Percentiles rank a stretch among this genome's conserved stretches.
Evolutionary conservation across 2,113 vertebrate genomes (phyloP).

Genomic region (Sula dactylatra): DNA sequence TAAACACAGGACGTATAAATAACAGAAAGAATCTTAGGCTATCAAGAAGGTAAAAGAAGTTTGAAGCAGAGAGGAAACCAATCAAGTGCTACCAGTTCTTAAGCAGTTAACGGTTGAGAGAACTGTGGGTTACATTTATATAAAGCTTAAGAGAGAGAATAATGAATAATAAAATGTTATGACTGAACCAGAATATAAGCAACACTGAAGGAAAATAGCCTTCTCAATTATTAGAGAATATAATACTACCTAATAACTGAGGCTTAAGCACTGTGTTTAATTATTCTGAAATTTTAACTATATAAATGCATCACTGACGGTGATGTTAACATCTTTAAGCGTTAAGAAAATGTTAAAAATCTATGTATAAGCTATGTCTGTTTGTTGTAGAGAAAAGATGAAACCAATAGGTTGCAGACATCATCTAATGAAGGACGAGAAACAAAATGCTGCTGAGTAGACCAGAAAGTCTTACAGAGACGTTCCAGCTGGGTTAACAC

Average conservation of each 20-base stretch:
- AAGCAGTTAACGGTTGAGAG: not conserved
- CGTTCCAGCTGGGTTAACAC: not conserved
- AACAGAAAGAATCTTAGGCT: not conserved
- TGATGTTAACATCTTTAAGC: not conserved
- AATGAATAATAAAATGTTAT: not conserved
- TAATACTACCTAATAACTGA: not conserved
- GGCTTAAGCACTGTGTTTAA: not conserved
- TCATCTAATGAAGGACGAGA: not conserved
- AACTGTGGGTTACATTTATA: not conserved
- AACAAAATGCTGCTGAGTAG: not conserved
- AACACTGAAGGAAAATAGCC: not conserved
- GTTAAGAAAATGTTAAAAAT: not conserved
- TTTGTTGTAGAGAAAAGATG: not conserved
- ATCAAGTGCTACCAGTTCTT: not conserved
- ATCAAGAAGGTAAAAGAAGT: not conserved
- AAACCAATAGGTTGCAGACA: not conserved
- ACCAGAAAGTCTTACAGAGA: not conserved
- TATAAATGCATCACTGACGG: not conserved
- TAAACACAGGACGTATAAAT: not conserved
- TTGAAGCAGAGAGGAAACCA: not conserved
- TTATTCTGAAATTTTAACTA: not conserved
- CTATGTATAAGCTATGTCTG: not conserved
- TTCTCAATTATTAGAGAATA: not conserved
- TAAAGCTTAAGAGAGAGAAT: not conserved
- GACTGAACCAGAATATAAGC: not conserved